Base-by-base conservation (phyloP, 2,113 vertebrate genomes). In the Brienomyrus brachyistius region DNA sequence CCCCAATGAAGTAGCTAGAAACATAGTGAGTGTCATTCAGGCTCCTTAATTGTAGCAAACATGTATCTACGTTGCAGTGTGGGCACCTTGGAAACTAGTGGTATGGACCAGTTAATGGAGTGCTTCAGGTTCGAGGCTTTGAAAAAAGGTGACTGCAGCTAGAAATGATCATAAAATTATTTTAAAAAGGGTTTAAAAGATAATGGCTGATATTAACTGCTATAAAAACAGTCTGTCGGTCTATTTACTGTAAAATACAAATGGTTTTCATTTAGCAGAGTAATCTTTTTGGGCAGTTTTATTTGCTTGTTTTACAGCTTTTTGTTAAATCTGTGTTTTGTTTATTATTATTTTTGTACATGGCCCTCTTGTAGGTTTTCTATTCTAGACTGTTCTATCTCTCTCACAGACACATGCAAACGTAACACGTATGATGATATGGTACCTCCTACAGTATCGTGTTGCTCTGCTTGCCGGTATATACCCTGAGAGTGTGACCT, bases 401-500 rank as follows among this genome's bases (percentile, higher is more conserved):
- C 27, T 70, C 27, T n/a, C 62, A 31, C 66, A 15, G 1, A 74
- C 66, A 17, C 70, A 17, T 31, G 1, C 70, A 74, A 35, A 70
- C 27, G 1, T 31, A 74, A 31, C 70, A 77, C 66, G 5, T 77
- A 77, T 77, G 31, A 77, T 19, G 31, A 2, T 35, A 43, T 8
- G 5, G 31, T 11, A 2, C 47, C 51, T 48, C 48, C 50, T 31
- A 35, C 15, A 40, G 48, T 21, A 23, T 84, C 31, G 1, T 15
- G 56, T 66, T n/a, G 8, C 66, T 87, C 45, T 80, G 91, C 6
- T n/a, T 23, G 35, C 89, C 31, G 2, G 59, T 40, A 23, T 50
- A 17, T 77, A 17, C 2, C 40, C 6, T 48, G 77, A 47, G 54
- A 5, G 10, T 40, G 80, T 94, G 90, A 93, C 83, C 31, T 89